A percentile compares a stretch with the other conserved stretches of the same genome.
phyloP scores from a whole-genome alignment of 2,113 vertebrate species.

The Tringa solitaria region DNA sequence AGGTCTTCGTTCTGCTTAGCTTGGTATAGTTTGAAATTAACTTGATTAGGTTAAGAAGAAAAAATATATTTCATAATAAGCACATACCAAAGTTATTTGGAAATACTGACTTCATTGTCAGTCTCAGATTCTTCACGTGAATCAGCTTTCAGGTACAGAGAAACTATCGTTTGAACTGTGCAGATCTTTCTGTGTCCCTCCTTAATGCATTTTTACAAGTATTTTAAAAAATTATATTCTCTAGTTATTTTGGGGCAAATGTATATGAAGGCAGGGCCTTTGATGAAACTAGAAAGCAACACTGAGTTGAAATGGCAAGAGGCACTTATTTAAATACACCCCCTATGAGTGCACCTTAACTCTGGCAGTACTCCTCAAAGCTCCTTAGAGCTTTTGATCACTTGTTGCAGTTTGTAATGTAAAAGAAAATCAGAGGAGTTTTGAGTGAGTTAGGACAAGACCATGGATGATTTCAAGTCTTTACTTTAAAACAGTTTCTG shows the following conservation, averaged over 20 bases:
- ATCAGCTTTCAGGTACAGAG: neutral
- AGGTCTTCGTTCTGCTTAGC: neutral
- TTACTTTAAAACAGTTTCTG: neutral
- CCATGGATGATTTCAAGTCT: neutral
- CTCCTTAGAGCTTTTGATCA: neutral
- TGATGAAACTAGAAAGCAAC: neutral
- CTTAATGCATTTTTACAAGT: neutral
- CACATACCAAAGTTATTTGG: neutral
- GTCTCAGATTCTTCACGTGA: neutral
- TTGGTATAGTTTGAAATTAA: slow-evolving; percentile 5
- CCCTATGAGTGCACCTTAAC: neutral
- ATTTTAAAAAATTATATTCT: neutral
- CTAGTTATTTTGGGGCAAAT: neutral
- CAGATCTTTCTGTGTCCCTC: neutral
- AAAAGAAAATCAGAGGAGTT: neutral
- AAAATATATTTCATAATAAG: neutral
- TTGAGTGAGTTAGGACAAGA: neutral
- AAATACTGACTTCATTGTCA: neutral
- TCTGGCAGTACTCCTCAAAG: neutral
- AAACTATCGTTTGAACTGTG: neutral
- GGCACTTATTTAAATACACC: neutral
- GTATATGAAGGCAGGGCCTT: neutral
- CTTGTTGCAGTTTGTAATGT: neutral
- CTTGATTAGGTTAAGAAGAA: neutral
- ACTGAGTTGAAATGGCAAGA: neutral